Evolutionary conservation across 2,797 vertebrate genomes (phyloP).

Genomic region (Cryptoblepharus egeriae): DNA sequence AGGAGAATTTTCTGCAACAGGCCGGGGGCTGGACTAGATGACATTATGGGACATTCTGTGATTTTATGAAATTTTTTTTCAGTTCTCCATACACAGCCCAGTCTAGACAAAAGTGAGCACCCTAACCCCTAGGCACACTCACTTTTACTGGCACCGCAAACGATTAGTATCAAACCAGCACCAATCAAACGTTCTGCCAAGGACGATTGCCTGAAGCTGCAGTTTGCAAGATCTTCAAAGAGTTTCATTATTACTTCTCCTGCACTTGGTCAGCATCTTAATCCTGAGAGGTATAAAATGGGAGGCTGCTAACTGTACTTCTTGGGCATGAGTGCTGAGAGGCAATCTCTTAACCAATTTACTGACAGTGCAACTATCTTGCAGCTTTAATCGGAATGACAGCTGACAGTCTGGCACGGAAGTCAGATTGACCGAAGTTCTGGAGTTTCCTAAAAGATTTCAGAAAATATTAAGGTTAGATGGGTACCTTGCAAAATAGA

Average conservation of each 20-base stretch:
- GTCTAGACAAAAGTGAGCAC: not conserved
- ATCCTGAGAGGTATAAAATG: slow-evolving; percentile 57
- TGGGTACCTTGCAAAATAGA: not conserved
- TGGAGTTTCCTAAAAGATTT: not conserved
- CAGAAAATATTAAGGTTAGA: not conserved
- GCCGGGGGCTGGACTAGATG: no score
- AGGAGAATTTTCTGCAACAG: no score
- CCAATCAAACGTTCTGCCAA: slow-evolving; percentile 5
- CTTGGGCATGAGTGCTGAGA: slow-evolving; percentile 11
- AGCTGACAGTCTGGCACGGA: slow-evolving; percentile 11
- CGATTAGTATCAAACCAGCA: slow-evolving; percentile 34
- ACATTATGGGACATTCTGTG: no score
- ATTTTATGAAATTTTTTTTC: not conserved
- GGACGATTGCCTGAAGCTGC: slow-evolving; percentile 17
- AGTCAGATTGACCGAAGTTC: not conserved
- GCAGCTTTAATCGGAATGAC: slow-evolving; percentile 38
- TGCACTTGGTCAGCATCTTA: slow-evolving; percentile 44
- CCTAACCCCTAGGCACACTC: not conserved
- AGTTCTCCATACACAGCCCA: not conserved
- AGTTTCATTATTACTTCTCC: slow-evolving; percentile 42
- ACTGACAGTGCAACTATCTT: slow-evolving; percentile 40
- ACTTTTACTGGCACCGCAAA: slow-evolving; percentile 26
- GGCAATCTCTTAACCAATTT: slow-evolving; percentile 56
- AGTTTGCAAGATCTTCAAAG: slow-evolving; percentile 37
- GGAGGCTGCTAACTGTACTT: slow-evolving; percentile 24